Evolutionary conservation across 2,888 invertebrate genomes (phyloP), one percentile per base, ranked within the genome.

Genomic region (Cybosia mesomella): DNA sequence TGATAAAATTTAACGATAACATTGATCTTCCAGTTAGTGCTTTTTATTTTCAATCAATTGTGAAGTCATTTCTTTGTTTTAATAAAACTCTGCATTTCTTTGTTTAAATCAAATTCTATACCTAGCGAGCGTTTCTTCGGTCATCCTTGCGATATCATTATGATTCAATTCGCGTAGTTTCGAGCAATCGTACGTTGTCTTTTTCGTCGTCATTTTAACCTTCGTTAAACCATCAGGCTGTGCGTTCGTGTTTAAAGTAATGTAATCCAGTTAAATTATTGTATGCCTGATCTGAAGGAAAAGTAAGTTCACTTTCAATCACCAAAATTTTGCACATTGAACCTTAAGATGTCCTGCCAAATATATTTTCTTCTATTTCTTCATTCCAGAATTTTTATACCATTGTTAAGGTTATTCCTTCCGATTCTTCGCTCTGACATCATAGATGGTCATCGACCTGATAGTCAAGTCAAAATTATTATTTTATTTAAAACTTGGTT

Each of bases 401-500:
- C 11, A 13, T 11, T 36, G 13, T 36, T 36, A 10, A 34, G 9
- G 34, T 36, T 39, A 7, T 43, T 28, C 28, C 5, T 43, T 43
- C 7, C 5, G 18, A 18, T 43, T 43, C 18, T 43, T 43, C 18
- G 8, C 49, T n/a, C n/a, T n/a, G n/a, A 9, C n/a, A n/a, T 1
- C 9, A 9, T 18, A n/a, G n/a, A n/a, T n/a, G n/a, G 28, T 28
- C 2, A 5, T 28, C 28, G 28, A 43, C 18, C 5, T n/a, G n/a
- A 9, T n/a, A 49, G n/a, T n/a, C 49, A 49, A 9, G 49, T 49
- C 18, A 49, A 49, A n/a, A 49, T 49, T n/a, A 49, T 9, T 49
- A 5, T 49, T n/a, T 0, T n/a, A 49, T 66, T 73, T 49, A 70
- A 80, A 79, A 73, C 24, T 57, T 73, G 71, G 81, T 86, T 91